Conservation (phyloP, 2,113 vertebrate genomes). For the Mobula birostris region DNA sequence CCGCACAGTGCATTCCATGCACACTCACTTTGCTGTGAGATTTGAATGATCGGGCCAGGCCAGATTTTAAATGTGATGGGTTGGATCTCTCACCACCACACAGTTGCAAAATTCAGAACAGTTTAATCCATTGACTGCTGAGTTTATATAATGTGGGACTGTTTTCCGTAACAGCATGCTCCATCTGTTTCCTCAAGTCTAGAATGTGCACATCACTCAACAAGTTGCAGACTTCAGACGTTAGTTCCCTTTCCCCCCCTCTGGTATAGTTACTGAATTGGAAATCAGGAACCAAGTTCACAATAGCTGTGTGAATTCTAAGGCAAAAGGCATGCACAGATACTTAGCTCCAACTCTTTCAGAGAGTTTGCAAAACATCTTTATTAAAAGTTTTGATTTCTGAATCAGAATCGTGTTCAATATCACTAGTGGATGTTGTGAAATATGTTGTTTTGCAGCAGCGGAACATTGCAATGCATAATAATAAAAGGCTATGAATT, state of each 20-base stretch:
- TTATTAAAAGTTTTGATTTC: background rate
- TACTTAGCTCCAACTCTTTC: background rate
- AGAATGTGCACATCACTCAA: background rate
- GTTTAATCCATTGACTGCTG: constrained; percentile 3
- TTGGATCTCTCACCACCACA: background rate
- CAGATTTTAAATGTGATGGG: background rate
- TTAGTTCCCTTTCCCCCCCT: background rate
- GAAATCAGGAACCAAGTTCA: background rate
- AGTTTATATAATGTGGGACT: background rate
- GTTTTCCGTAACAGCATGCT: background rate
- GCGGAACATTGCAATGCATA: too few relatives aligned
- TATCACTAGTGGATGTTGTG: too few relatives aligned
- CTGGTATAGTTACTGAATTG: background rate
- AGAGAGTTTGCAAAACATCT: too few relatives aligned
- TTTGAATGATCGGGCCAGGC: background rate
- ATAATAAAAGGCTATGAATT: too few relatives aligned
- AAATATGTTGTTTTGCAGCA: too few relatives aligned
- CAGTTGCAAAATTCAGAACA: background rate
- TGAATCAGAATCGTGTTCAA: too few relatives aligned
- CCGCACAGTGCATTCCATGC: too few relatives aligned
- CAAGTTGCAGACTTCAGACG: background rate
- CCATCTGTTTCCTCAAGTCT: constrained; percentile 25
- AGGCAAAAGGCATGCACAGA: background rate
- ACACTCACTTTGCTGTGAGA: too few relatives aligned
- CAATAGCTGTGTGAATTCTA: background rate